phyloP scores from a whole-genome alignment of 2,888 invertebrate species.

The Caenorhabditis drosophilae region DNA sequence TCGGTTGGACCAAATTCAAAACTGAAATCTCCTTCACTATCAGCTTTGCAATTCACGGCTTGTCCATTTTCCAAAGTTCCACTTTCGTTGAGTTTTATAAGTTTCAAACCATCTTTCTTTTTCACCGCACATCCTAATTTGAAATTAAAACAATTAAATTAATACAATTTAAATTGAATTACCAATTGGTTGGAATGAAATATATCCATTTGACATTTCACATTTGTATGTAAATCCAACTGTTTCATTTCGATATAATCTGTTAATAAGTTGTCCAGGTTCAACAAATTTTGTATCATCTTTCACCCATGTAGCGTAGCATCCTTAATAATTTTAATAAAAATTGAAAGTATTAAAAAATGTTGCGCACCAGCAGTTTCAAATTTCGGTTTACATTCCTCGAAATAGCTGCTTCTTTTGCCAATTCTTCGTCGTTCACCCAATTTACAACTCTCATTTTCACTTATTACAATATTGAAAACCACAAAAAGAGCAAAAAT shows the following conservation, averaged over 20 bases:
- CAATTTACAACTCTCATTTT: constrained; percentile 10
- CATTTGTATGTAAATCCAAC: constrained; percentile 39
- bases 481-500: background rate
- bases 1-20: constrained; percentile 28
- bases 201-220: constrained; percentile 28
- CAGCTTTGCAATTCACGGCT: constrained; percentile 33
- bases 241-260: constrained; percentile 21
- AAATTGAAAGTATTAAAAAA: background rate
- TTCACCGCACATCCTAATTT: constrained; percentile 21
- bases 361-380: constrained; percentile 13
- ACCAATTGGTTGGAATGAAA: constrained; percentile 30
- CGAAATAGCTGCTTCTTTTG: constrained; percentile 32
- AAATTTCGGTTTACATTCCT: constrained; percentile 30
- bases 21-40: constrained; percentile 32
- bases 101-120: constrained; percentile 21
- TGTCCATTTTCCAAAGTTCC: constrained; percentile 26
- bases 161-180: background rate
- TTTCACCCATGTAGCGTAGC: constrained; percentile 28
- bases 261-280: constrained; percentile 16
- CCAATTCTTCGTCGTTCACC: constrained; percentile 25
- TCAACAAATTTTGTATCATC: constrained; percentile 16
- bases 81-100: constrained; percentile 15
- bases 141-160: background rate
- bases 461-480: constrained; percentile 6
- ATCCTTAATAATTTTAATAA: constrained; percentile 6